Percentiles rank a stretch among this genome's conserved stretches.
phyloP scores from a whole-genome alignment of 2,797 vertebrate species.

The Loriculus beryllinus region DNA sequence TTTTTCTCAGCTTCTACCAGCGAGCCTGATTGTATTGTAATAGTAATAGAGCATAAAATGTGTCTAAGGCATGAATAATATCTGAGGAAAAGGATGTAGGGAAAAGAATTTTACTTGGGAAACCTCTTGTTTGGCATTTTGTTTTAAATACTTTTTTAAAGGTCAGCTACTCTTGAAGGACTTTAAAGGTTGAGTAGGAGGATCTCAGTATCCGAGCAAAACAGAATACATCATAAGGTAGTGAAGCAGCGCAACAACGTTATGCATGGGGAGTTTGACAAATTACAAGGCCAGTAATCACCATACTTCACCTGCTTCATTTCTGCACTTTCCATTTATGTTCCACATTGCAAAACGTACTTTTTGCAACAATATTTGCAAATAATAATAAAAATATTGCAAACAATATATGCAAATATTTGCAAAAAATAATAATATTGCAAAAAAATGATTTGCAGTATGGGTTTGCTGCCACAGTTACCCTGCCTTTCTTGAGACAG shows the following conservation, averaged over 20 bases:
- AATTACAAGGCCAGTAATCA: constrained; percentile 63
- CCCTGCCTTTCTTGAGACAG: neutral
- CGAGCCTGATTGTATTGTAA: neutral
- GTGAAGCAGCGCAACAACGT: constrained; percentile 13
- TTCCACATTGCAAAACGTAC: neutral
- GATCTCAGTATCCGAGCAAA: constrained; percentile 72
- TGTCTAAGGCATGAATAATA: neutral
- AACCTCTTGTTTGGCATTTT: constrained; percentile 36
- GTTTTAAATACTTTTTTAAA: constrained; percentile 60
- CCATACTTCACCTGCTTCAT: neutral
- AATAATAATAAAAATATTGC: neutral
- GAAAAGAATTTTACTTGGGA: constrained; percentile 20
- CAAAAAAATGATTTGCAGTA: neutral
- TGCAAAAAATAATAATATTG: neutral
- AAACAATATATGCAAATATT: neutral
- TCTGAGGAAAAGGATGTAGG: neutral
- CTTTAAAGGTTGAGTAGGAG: constrained; percentile 78
- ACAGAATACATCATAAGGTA: constrained; percentile 61
- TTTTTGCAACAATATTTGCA: neutral
- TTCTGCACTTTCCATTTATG: neutral
- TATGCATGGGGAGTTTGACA: constrained; percentile 46
- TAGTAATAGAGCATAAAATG: neutral
- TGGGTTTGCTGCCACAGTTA: neutral
- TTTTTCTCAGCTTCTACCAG: neutral
- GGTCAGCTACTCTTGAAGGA: constrained; percentile 77